phyloP scores from a whole-genome alignment of 2,797 vertebrate species.

The Acanthurus leucopareius region DNA sequence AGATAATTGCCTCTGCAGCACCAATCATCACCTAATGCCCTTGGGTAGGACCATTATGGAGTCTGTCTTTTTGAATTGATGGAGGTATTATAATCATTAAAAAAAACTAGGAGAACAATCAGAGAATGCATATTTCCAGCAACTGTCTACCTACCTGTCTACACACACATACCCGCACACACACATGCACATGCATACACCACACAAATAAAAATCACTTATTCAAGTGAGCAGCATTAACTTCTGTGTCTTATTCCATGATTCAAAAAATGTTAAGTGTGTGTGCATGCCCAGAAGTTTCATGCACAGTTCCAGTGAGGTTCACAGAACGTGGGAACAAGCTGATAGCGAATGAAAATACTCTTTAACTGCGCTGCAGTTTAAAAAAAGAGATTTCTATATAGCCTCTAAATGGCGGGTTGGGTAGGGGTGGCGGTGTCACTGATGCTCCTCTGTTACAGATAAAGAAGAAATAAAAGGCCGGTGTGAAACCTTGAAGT shows the following conservation, averaged over 20 bases:
- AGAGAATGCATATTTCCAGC: constrained; percentile 80
- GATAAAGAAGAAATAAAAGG: constrained; percentile 63
- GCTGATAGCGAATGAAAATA: neutral
- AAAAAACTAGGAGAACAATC: constrained; percentile 78
- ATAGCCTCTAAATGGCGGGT: constrained; percentile 28
- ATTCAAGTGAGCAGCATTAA: constrained; percentile 37
- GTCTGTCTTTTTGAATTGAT: constrained; percentile 77
- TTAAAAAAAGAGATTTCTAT: constrained; percentile 11
- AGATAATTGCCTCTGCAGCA: constrained; percentile 78
- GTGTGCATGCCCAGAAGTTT: constrained; percentile 21
- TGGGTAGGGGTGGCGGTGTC: neutral
- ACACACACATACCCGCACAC: too few species aligned
- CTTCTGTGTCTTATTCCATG: constrained; percentile 31
- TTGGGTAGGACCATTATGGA: constrained; percentile 76
- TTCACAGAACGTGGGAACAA: constrained; percentile 20
- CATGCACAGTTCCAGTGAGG: constrained; percentile 17
- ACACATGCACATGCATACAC: neutral
- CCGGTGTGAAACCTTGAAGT: constrained; percentile 64
- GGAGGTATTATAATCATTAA: constrained; percentile 81
- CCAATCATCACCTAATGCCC: constrained; percentile 77
- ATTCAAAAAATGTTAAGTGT: constrained; percentile 37
- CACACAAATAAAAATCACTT: constrained; percentile 12
- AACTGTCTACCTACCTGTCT: too few species aligned
- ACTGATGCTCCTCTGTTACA: constrained; percentile 35
- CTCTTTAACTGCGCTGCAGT: neutral